Base-by-base conservation (phyloP, 2,888 invertebrate species). In the Leucophora obtusa region DNA sequence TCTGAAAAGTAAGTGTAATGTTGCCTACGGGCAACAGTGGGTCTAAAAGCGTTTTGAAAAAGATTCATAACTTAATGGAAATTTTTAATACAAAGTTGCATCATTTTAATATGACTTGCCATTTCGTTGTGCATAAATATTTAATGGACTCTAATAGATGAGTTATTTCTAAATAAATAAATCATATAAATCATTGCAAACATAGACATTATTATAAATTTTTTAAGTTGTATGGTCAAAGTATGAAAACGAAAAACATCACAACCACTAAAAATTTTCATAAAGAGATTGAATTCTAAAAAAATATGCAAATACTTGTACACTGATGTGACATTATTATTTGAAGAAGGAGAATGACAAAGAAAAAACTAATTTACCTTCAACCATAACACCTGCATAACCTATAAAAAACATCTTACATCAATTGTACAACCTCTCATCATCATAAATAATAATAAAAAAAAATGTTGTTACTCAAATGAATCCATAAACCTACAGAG, bases 351-450 rank as follows among this genome's bases (percentile, higher is more conserved):
- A 38, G 38, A 47, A 47, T 7, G 14, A 47, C n/a, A 47, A 47
- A 47, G 2, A 43, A 43, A 35, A 35, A 35, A 35, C 35, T 35
- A 35, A 56, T 28, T 76, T 69, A 73, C 81, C 81, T 81, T 77
- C 81, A 77, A 59, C 54, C 50, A 77, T 62, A 66, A 65, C 77
- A 81, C 81, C 81, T 81, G 81, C 81, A 81, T 54, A 71, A 66
- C 74, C 60, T 73, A 73, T 65, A 69, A 73, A 79, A 78, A n/a
- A 63, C 59, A 66, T 33, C 53, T 75, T 72, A 72, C 81, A 81
- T 70, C 77, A 81, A 66, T 73, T 81, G 76, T 73, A 73, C 68
- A 73, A 79, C 69, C 28, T 69, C 73, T 73, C 58, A 78, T 72
- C 68, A 72, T 17, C 54, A 73, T 78, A 58, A 69, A 63, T 50